Base-by-base conservation (phyloP, 2,113 vertebrate species). In the Odocoileus virginianus region DNA sequence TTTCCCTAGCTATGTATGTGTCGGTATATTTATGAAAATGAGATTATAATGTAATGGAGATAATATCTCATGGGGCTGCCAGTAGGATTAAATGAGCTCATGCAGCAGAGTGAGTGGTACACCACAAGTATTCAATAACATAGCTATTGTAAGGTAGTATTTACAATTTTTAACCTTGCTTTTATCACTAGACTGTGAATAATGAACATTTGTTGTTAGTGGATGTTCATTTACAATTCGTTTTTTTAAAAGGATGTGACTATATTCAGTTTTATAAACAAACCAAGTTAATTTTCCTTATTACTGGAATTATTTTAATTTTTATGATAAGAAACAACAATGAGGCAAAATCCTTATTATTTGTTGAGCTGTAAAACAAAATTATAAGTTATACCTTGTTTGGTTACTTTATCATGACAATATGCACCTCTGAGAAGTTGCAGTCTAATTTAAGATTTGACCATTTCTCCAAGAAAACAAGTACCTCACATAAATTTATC, bases 21-120 rank as follows among this genome's bases (percentile, higher is more conserved):
- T 91, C 4, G 87, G 21, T 54, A 28, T 92, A 91, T 94, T 92
- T 96, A 64, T 95, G 50, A 97, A 97, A 97, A 90, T 87, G 33
- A 17, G 30, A 84, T 84, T 57, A 58, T 58, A 85, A 2, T 96
- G 2, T 43, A 97, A 85, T 92, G 58, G 47, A 79, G 40, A 79
- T 87, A 74, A 74, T 74, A 36, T 25, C 19, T 92, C 60, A 57
- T 28, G 71, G 47, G 16, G 4, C 45, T 95, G 19, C 52, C 57
- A 55, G 30, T 47, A 61, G 52, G n/a, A 95, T 81, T 87, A 82
- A 91, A 67, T 86, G 87, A 87, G 17, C 47, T 3, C 17, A 79
- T 81, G 52, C 83, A 58, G 25, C 58, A 85, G 21, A 91, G 5
- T 55, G 45, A 40, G 45, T 92, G 7, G 36, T 92, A 21, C 0